Conservation (phyloP, 2,113 vertebrate species). For the Alectura lathami region DNA sequence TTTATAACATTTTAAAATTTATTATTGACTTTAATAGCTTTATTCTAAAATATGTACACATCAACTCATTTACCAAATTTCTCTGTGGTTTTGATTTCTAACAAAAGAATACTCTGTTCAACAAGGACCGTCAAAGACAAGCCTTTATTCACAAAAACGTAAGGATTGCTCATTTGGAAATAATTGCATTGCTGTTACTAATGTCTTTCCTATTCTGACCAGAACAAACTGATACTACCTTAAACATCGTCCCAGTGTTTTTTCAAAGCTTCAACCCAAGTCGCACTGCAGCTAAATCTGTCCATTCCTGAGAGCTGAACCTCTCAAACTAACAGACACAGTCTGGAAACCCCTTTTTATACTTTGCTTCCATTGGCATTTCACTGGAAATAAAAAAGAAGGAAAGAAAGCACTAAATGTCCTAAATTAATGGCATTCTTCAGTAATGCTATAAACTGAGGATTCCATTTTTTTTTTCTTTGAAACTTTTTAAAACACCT, state of each 20-base stretch:
- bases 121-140: neutral
- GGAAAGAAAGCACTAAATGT: neutral
- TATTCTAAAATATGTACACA: neutral
- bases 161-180: slow-evolving; percentile 14
- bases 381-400: neutral
- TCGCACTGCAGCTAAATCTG: neutral
- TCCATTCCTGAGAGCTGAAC: neutral
- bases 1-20: neutral
- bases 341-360: neutral
- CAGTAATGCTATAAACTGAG: neutral
- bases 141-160: neutral
- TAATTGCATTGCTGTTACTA: slow-evolving; percentile 19
- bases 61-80: neutral
- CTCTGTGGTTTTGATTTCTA: neutral
- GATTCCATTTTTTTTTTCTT: neutral
- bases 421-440: neutral
- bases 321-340: neutral
- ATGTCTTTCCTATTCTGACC: slow-evolving; percentile 19
- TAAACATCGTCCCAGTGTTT: neutral
- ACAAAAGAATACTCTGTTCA: neutral
- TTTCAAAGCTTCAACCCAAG: slow-evolving; percentile 40
- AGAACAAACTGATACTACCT: slow-evolving; percentile 47
- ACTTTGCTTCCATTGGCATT: neutral
- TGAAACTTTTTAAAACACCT: neutral
- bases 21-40: neutral